These are phyloP conservation scores for Uria lomvia DNA, from an alignment of 2,113 vertebrate species.

Conservation along the genomic window DNA sequence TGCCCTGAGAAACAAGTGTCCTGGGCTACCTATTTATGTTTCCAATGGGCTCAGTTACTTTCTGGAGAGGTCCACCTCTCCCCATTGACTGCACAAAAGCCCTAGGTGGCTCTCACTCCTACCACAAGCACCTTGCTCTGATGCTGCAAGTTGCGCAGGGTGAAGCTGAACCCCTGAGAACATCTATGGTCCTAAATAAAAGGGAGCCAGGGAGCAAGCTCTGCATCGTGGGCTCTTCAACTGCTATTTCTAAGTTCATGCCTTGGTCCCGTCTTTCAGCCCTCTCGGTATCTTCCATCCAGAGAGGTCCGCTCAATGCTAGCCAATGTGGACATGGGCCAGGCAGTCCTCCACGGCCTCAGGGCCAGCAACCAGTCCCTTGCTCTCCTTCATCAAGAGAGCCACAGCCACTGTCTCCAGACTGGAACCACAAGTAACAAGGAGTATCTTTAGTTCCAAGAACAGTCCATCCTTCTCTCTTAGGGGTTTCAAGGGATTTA, in stretches of 20 bases:
- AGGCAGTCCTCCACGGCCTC: neutral
- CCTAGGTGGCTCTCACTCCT: neutral
- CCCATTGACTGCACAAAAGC: neutral
- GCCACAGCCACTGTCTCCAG: neutral
- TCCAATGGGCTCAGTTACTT: neutral
- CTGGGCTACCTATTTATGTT: neutral
- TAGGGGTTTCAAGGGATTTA: neutral
- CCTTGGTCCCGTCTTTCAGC: neutral
- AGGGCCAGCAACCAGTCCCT: neutral
- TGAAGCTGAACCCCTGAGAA: neutral
- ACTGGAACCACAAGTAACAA: neutral
- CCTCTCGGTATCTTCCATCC: neutral
- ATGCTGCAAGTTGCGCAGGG: neutral
- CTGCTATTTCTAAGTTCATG: neutral
- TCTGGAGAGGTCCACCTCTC: neutral
- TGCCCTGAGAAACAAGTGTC: neutral
- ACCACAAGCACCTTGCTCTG: neutral
- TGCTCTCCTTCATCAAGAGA: neutral
- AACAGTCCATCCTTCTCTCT: neutral
- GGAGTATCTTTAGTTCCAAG: neutral
- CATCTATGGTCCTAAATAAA: neutral
- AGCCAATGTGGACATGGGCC: neutral
- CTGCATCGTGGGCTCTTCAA: fast-evolving
- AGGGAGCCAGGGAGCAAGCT: neutral
- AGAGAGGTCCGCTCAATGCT: neutral